Evolutionary conservation across 1,140 invertebrate genomes (phyloP), one percentile per base, ranked within the genome.

Genomic region (Fopius arisanus): DNA sequence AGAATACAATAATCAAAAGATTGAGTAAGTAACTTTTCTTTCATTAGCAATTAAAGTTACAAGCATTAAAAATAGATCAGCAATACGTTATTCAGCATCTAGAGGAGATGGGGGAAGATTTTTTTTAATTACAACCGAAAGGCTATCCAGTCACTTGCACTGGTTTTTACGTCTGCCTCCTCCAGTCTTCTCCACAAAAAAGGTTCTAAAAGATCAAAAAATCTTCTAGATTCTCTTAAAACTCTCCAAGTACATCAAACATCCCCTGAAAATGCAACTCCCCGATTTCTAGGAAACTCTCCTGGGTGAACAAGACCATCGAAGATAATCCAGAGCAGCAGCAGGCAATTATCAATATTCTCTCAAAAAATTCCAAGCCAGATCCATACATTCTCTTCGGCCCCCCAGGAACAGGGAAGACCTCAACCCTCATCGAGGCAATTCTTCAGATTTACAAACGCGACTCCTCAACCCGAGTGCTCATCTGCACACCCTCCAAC

Each of bases 371-470:
- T 6, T 87, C 89, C 12, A 82, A 90, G 16, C 92, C 93, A 2
- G 84, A 91, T 4, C 94, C 94, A 0, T 95, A 94, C 74, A 89
- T 96, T 54, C 86, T 96, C 33, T 94, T 93, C 86, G 94, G 94
- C 2, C 94, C 94, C 31, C 94, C 94, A 40, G 94, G 94, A 41
- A 95, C 94, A 0, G 94, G 94, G 0, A 96, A 96, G 87, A 95
- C 94, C 21, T 89, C 93, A 0, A 95, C 94, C 3, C 77, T 95
- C n/a, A 91, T 95, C 6, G 94, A 96, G 84, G 87, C 91, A 7
- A 91, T 95, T 79, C 84, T 90, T 29, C 92, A 93, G 75, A 85
- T 90, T 80, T 71, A 76, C 87, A 71, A 80, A 40, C 65, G 83
- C 69, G 76, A 86, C 62, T 86, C 89, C 5, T 80, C 86, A 1